These are phyloP conservation scores for Anhinga anhinga DNA, from an alignment of 2,113 vertebrate genomes.

Conservation along the genomic window DNA sequence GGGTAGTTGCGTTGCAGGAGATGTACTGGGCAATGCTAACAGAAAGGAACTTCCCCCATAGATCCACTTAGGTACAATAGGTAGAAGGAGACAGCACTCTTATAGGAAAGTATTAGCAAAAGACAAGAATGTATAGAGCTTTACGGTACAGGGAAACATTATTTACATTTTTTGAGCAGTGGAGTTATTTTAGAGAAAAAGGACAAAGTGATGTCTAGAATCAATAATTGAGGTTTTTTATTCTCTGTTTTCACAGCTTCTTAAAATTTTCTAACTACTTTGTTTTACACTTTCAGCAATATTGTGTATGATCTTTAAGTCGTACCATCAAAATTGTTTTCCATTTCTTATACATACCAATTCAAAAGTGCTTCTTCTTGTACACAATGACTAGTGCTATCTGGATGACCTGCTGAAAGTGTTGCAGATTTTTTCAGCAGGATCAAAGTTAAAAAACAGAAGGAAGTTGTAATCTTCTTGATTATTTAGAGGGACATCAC, in stretches of 20 bases:
- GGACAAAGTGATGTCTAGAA: not conserved
- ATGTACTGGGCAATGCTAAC: not conserved
- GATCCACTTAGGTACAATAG: not conserved
- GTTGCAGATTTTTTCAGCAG: not conserved
- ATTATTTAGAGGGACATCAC: not conserved
- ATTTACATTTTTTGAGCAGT: not conserved
- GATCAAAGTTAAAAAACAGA: not conserved
- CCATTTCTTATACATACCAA: not conserved
- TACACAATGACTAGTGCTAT: not conserved
- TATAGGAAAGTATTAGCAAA: not conserved
- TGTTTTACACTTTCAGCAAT: not conserved
- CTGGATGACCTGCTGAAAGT: not conserved
- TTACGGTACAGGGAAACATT: not conserved
- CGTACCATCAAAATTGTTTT: not conserved
- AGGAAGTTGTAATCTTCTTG: not conserved
- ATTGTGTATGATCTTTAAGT: not conserved
- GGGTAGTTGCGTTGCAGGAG: accelerated
- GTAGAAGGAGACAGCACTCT: not conserved
- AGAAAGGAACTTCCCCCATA: not conserved
- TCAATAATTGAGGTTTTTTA: not conserved
- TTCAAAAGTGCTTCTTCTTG: not conserved
- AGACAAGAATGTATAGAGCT: not conserved
- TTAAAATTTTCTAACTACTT: not conserved
- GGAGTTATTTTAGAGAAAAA: not conserved
- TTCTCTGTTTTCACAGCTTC: not conserved